These are phyloP conservation scores for Panagrolaimus sp. DNA, from an alignment of 1,140 invertebrate genomes.

Conservation along the genomic window DNA sequence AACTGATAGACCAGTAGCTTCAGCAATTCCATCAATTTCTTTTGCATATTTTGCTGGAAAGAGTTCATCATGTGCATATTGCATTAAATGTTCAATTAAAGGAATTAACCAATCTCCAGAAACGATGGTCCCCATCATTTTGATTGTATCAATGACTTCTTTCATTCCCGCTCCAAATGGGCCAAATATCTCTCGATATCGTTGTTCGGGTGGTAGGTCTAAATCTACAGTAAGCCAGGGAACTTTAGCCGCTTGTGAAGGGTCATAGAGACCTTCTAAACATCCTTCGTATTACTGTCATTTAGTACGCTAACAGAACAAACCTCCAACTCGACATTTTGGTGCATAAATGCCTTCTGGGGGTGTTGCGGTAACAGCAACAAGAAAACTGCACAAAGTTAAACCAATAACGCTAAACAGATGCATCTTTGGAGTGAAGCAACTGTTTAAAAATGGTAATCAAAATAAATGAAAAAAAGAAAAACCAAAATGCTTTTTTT, in stretches of 20 bases:
- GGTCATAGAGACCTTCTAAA: background rate
- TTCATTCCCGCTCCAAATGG: constrained; percentile 16
- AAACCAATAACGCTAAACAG: too few species aligned
- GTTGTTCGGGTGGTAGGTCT: constrained; percentile 15
- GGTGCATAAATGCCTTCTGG: background rate
- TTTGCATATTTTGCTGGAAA: constrained; percentile 19
- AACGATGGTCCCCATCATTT: background rate
- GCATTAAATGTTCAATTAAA: constrained; percentile 13
- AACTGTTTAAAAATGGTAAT: too few species aligned
- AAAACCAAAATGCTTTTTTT: too few species aligned
- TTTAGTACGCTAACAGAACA: too few species aligned
- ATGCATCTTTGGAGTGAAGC: too few species aligned
- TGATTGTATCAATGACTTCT: constrained; percentile 8
- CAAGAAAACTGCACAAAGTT: too few species aligned
- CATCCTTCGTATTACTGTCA: too few species aligned
- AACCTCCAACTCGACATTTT: background rate
- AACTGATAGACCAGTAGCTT: constrained; percentile 18
- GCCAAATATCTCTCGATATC: constrained; percentile 19
- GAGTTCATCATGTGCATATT: constrained; percentile 14
- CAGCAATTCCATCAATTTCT: constrained; percentile 27
- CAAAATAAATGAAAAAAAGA: too few species aligned
- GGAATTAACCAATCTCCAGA: constrained; percentile 23
- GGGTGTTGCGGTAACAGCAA: background rate
- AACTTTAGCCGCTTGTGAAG: background rate
- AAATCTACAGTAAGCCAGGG: constrained; percentile 26